Base-by-base conservation (phyloP, 1,140 invertebrate genomes). In the Pteromalus puparum region DNA sequence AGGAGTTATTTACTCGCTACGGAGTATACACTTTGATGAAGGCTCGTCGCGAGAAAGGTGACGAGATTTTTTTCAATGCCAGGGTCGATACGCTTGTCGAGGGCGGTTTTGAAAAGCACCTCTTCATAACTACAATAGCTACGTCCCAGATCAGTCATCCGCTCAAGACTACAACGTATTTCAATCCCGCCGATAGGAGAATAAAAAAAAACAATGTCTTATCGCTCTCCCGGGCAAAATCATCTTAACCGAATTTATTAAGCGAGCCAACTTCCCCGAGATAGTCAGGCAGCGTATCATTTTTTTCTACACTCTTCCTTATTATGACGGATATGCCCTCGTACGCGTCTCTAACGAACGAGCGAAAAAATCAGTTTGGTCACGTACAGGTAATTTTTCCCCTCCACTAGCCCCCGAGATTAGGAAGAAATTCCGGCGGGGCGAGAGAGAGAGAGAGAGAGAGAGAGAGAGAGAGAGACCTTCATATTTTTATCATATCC, bases 311-410 rank as follows among this genome's bases (percentile, higher is more conserved):
- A 18, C 12, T 9, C 13, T 38, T 73, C 34, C 15, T 73, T 42
- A n/a, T 21, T 38, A 73, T 9, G 18, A 73, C 30, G 13, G 34
- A 73, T 38, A 73, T 42, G 18, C 72, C 18, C 5, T 73, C 34
- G 3, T 38, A n/a, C n/a, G n/a, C n/a, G 0, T 10, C 18, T 73
- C 12, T 38, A 73, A 73, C 15, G 18, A 38, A 73, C 72, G 72
- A 73, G 18, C 34, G 15, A 21, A 73, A 73, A 38, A 73, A 73
- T 73, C 72, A 73, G 34, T 73, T 73, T 42, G 26, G 72, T 73
- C 72, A 73, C 34, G 26, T 38, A 38, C 7, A 6, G 72, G 72
- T 38, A 73, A 30, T 73, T 38, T 73, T 73, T 73, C 1, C 67
- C 67, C 26, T 30, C 24, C 67, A 7, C 61, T 12, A 26, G 26